Percentiles rank a stretch among this genome's conserved stretches.
phyloP scores from a whole-genome alignment of 2,888 invertebrate species.

The Philopedon plagiatum region DNA sequence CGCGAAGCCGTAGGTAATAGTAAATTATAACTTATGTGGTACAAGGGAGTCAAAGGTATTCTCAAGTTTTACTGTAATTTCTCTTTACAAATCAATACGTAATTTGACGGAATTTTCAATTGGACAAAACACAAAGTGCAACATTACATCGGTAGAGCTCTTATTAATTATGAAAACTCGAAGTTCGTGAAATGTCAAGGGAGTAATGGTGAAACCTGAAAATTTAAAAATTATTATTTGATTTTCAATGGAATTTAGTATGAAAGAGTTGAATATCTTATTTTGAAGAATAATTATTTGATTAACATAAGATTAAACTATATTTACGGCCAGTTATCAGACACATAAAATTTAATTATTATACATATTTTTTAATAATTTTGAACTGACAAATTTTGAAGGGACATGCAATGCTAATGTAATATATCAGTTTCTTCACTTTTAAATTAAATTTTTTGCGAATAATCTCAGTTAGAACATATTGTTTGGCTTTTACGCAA shows the following conservation, averaged over 20 bases:
- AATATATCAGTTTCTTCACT: no score
- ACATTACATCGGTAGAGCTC: background rate
- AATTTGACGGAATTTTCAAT: background rate
- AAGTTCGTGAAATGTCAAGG: constrained; percentile 1
- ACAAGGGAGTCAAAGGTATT: background rate
- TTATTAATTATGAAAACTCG: constrained; percentile 6
- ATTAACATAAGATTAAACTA: no score
- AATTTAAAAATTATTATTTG: background rate
- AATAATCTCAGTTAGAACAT: no score
- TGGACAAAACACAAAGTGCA: background rate
- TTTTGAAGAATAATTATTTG: background rate
- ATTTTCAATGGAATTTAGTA: background rate
- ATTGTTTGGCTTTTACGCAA: no score
- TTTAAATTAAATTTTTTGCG: no score
- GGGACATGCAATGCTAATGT: no score
- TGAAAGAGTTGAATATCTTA: background rate
- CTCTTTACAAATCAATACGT: background rate
- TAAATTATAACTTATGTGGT: no score
- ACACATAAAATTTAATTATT: no score
- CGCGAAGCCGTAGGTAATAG: no score
- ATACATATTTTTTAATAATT: no score
- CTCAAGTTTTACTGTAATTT: background rate
- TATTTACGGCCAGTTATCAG: no score
- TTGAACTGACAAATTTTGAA: no score
- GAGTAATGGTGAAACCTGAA: background rate